Percentiles rank a stretch among this genome's conserved stretches.
phyloP scores from a whole-genome alignment of 2,113 vertebrate genomes.

The Dicaeum eximium region DNA sequence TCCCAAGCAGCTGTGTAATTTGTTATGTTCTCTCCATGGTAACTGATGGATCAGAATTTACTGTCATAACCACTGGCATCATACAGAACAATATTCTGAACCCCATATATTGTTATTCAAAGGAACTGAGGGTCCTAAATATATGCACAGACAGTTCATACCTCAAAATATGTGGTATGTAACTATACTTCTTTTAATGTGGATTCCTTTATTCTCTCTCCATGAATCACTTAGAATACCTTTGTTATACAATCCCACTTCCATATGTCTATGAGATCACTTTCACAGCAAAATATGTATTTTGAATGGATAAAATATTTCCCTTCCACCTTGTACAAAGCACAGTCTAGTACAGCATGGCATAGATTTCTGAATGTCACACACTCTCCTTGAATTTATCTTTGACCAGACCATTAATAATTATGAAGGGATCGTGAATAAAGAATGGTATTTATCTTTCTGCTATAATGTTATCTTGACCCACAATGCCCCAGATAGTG shows the following conservation, averaged over 20 bases:
- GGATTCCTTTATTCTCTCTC: background rate
- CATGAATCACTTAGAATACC: background rate
- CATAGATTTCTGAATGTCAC: conserved; percentile 32
- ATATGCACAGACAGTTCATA: background rate
- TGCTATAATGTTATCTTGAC: conserved; percentile 49
- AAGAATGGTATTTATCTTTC: conserved; percentile 50
- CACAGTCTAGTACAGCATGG: background rate
- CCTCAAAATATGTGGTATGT: background rate
- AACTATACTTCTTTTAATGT: background rate
- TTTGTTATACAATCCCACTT: background rate
- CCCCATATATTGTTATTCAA: background rate
- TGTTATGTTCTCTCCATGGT: background rate
- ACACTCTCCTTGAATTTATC: conserved; percentile 47
- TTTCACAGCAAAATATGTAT: background rate
- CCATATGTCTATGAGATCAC: background rate
- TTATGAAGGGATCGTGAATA: conserved; percentile 32
- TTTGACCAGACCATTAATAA: conserved; percentile 60
- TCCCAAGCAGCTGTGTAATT: background rate
- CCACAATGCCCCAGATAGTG: background rate
- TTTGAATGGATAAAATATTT: conserved; percentile 10
- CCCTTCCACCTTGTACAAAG: background rate
- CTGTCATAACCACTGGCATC: background rate
- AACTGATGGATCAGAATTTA: background rate
- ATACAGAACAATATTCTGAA: background rate
- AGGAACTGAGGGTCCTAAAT: background rate